phyloP scores from a whole-genome alignment of 2,113 vertebrate genomes.

The Ciconia stormi region DNA sequence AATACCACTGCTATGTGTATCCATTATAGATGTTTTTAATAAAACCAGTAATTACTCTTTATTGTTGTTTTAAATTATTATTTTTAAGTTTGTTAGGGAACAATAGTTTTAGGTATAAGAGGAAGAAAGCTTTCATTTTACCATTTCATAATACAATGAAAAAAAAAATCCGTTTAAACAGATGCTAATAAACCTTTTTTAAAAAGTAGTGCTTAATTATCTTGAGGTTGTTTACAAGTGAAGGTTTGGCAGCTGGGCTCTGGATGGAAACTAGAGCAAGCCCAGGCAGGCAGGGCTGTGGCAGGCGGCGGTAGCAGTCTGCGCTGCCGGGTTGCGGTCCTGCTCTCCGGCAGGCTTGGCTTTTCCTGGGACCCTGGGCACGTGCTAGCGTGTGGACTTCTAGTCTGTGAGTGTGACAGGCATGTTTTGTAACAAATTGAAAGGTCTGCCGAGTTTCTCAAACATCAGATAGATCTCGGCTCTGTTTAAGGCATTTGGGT shows the following conservation, averaged over 20 bases:
- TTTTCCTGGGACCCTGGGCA: background rate
- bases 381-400: accelerated
- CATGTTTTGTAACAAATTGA: accelerated
- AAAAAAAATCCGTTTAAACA: background rate
- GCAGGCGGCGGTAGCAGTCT: accelerated
- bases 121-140: conserved; percentile 15
- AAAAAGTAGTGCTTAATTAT: conserved; percentile 7
- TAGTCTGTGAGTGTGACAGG: background rate
- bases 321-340: accelerated
- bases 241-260: background rate
- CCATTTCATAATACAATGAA: background rate
- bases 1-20: conserved; percentile 56
- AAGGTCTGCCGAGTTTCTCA: background rate
- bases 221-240: background rate
- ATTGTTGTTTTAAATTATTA: conserved; percentile 61
- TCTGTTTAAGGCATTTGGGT: accelerated
- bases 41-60: conserved; percentile 76
- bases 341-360: background rate
- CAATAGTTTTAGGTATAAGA: background rate
- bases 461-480: background rate
- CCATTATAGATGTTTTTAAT: conserved; percentile 79
- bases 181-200: background rate
- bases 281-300: accelerated
- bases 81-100: conserved; percentile 42
- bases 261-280: background rate